Percentiles rank a stretch among this genome's conserved stretches.
Evolutionary conservation across 2,797 vertebrate genomes (phyloP).

Genomic region (Hypotaenidia philippensis): DNA sequence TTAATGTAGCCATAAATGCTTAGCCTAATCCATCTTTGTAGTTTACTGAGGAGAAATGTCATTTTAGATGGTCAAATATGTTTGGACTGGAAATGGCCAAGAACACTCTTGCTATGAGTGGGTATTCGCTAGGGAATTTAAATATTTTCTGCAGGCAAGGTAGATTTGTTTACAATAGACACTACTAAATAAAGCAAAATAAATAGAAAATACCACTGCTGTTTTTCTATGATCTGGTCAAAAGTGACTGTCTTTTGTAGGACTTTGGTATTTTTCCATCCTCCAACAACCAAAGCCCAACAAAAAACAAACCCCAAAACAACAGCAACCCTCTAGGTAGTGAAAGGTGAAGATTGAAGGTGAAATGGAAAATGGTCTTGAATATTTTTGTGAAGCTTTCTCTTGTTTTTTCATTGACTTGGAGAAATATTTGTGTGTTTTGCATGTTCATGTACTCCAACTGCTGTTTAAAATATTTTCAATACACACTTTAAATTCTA

Average conservation of each 20-base stretch:
- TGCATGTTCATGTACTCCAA: background rate
- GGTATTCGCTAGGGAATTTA: background rate
- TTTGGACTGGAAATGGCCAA: background rate
- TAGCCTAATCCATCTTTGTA: background rate
- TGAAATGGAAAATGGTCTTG: background rate
- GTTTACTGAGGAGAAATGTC: background rate
- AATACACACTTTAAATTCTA: background rate
- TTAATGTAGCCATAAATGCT: constrained; percentile 22
- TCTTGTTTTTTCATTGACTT: background rate
- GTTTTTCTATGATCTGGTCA: background rate
- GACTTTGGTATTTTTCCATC: background rate
- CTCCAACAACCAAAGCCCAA: background rate
- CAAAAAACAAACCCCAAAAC: no score
- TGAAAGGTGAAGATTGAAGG: background rate
- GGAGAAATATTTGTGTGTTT: background rate
- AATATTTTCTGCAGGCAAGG: background rate
- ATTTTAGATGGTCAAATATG: background rate
- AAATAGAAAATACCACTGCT: background rate
- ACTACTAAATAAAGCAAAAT: background rate
- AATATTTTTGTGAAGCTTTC: background rate
- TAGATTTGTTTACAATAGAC: background rate
- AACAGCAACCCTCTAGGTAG: background rate
- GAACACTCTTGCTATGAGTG: background rate
- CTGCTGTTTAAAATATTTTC: background rate
- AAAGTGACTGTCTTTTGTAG: background rate